phyloP scores from a whole-genome alignment of 2,888 invertebrate species.

The Crioceris asparagi region DNA sequence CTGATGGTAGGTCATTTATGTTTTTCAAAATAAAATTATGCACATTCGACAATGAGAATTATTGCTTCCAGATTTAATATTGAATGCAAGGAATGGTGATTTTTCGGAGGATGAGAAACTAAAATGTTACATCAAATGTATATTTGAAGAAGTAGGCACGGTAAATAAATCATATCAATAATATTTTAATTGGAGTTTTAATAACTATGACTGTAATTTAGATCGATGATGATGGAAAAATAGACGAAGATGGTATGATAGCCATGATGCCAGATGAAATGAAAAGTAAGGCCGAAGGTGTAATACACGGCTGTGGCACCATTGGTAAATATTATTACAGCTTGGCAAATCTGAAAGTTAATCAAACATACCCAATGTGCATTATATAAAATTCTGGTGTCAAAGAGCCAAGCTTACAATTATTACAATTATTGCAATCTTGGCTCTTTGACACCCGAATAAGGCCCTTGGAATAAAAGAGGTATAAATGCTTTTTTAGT shows the following conservation, averaged over 20 bases:
- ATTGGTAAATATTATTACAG: too few species aligned
- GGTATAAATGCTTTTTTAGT: too few species aligned
- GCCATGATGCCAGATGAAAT: conserved; percentile 29
- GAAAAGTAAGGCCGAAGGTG: conserved; percentile 15
- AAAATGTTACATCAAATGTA: conserved; percentile 34
- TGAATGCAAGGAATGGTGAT: conserved; percentile 26
- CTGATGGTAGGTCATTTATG: conserved; percentile 12
- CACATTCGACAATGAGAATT: neutral
- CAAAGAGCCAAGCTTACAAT: too few species aligned
- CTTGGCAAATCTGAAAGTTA: too few species aligned
- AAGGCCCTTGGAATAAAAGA: too few species aligned
- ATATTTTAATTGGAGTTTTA: conserved; percentile 14
- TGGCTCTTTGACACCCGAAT: too few species aligned
- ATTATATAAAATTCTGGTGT: too few species aligned
- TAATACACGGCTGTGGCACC: conserved; percentile 25
- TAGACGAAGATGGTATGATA: conserved; percentile 29
- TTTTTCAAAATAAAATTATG: neutral
- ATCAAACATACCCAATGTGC: too few species aligned
- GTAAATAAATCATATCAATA: conserved; percentile 10
- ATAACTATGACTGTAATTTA: conserved; percentile 13
- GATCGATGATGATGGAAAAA: conserved; percentile 27
- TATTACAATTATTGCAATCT: too few species aligned
- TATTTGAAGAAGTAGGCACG: conserved; percentile 18
- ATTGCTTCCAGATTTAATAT: neutral
- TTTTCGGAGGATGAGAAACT: conserved; percentile 28